phyloP scores from a whole-genome alignment of 2,888 invertebrate genomes.

The Acleris holmiana region DNA sequence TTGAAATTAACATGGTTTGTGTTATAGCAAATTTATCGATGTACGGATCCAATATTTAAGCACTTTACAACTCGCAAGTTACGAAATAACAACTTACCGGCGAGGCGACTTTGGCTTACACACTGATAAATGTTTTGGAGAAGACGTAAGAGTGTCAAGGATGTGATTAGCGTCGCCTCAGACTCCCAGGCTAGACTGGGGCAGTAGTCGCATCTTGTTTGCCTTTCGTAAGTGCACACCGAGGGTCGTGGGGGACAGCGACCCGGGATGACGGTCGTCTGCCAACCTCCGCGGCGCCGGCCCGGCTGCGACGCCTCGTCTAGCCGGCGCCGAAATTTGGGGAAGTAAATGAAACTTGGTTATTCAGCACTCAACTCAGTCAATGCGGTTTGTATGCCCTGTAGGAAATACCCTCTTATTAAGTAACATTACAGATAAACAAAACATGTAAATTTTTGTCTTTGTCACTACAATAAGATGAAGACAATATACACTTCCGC shows the following conservation, averaged over 20 bases:
- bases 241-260: conserved; percentile 51
- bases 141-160: not conserved
- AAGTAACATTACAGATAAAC: conserved; percentile 7
- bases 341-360: conserved; percentile 43
- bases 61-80: too few species aligned
- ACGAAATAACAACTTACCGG: too few species aligned
- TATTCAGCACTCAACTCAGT: conserved; percentile 34
- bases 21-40: too few species aligned
- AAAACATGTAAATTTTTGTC: not conserved
- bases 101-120: too few species aligned
- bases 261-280: conserved; percentile 49
- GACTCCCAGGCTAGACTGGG: conserved; percentile 4
- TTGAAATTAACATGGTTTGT: too few species aligned
- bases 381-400: conserved; percentile 19
- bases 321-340: conserved; percentile 57
- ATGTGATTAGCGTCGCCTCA: conserved; percentile 5
- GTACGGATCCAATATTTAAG: too few species aligned
- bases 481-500: not conserved
- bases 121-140: too few species aligned
- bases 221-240: conserved; percentile 40
- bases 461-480: not conserved
- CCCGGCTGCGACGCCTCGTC: conserved; percentile 65
- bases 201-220: conserved; percentile 24
- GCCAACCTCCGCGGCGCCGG: conserved; percentile 63
- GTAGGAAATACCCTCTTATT: conserved; percentile 11